Evolutionary conservation across 2,888 invertebrate genomes (phyloP), one percentile per base, ranked within the genome.

Genomic region (Nysson spinosus): DNA sequence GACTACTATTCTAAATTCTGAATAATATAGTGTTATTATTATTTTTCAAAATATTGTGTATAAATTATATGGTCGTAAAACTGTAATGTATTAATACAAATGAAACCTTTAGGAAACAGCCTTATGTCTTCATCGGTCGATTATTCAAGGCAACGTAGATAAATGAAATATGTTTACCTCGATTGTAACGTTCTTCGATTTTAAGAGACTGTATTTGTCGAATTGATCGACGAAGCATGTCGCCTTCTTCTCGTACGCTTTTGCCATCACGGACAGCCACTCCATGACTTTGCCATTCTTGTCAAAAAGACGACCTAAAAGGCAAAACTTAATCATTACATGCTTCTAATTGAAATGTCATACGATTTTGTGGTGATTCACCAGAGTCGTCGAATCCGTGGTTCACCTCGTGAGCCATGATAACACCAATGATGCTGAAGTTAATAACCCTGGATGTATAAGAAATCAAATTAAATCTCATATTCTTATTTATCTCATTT

Each of bases 181-280:
- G 17, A 69, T 14, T 1, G 46, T 55, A 5, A n/a, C 26, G 22
- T 68, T 60, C 1, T 49, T 20, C 9, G 30, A 37, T 17, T 50
- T 47, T 4, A 47, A 0, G 4, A 67, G 9, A 0, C 34, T n/a
- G 12, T 72, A 77, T 17, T 52, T 49, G 20, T 73, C 58, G 26
- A 65, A 77, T 9, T 77, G 75, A 40, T 71, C 22, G 2, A 73
- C 63, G 52, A 77, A 77, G 30, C 77, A 77, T 2, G 52, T 44
- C 4, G 58, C 65, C 26, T 60, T 69, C 12, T 64, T 35, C n/a
- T 61, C 11, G 14, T 71, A 73, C 9, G 55, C 58, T 2, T 49
- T n/a, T 6, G 65, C 55, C 62, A 73, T 64, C 11, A 44, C 49
- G 1, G 66, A 24, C 11, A 73, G 26, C 69, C 69, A 73, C 43